A percentile compares a stretch with the other conserved stretches of the same genome.
Conservation (phyloP, 2,797 vertebrate genomes). For the Brachyrhaphis roseni region DNA sequence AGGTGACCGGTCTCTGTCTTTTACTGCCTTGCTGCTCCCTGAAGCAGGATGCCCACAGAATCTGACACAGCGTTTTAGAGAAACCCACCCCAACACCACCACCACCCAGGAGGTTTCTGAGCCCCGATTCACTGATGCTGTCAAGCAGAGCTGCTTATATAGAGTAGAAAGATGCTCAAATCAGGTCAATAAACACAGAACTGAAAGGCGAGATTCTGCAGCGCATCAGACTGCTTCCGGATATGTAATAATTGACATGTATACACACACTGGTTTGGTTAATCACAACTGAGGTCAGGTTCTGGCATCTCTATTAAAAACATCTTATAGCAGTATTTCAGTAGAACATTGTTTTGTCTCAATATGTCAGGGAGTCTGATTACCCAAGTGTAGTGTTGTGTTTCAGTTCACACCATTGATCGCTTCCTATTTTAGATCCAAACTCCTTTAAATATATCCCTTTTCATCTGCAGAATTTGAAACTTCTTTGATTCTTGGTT, state of each 20-base stretch:
- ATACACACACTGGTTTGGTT: neutral
- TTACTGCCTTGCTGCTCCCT: constrained; percentile 21
- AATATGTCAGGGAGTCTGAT: neutral
- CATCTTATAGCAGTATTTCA: neutral
- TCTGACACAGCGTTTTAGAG: constrained; percentile 33
- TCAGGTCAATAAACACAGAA: constrained; percentile 1
- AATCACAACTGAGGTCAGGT: neutral
- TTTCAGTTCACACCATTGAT: neutral
- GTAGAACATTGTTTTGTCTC: neutral
- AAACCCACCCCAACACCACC: neutral
- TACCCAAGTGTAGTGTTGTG: neutral
- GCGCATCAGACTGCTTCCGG: neutral
- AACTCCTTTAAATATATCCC: neutral
- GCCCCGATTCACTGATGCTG: constrained; percentile 5
- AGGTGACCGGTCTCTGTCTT: constrained; percentile 38
- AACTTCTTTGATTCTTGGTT: constrained; percentile 5
- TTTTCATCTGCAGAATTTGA: constrained; percentile 7
- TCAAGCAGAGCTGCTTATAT: constrained; percentile 13
- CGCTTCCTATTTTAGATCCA: constrained; percentile 1
- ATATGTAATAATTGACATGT: neutral
- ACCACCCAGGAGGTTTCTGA: constrained; percentile 10
- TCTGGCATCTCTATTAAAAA: neutral
- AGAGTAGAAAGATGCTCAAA: neutral
- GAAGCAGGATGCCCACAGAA: constrained; percentile 15
- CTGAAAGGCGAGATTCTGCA: neutral